Evolutionary conservation across 2,797 vertebrate species (phyloP).

Genomic region (Scolopax rusticola): DNA sequence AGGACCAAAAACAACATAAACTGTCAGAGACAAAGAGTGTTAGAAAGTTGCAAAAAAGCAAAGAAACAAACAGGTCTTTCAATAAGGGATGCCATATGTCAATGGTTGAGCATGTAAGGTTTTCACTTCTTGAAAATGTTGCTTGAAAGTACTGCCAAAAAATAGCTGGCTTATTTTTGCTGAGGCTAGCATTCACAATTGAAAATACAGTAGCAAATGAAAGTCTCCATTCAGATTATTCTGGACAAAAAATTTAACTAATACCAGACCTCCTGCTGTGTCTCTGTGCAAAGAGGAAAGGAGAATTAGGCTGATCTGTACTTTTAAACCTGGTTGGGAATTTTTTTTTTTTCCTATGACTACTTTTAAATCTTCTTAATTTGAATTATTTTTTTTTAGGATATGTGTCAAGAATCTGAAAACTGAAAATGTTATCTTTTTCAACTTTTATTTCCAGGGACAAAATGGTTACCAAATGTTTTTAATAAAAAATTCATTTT

Average conservation of each 20-base stretch:
- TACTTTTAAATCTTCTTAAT: not conserved
- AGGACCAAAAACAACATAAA: not conserved
- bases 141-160: not conserved
- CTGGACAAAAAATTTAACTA: not conserved
- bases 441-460: not conserved
- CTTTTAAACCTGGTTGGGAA: not conserved
- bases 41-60: not conserved
- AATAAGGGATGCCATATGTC: not conserved
- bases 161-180: not conserved
- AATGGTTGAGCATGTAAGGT: not conserved
- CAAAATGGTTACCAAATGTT: fast-evolving
- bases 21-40: not conserved
- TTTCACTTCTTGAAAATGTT: not conserved
- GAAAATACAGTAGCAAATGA: not conserved
- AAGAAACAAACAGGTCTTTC: not conserved
- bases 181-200: not conserved
- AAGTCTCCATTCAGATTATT: not conserved
- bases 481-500: not conserved
- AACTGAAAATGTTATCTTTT: not conserved
- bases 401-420: not conserved
- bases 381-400: not conserved
- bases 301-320: not conserved
- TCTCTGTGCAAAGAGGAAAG: not conserved
- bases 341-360: not conserved
- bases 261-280: not conserved